A percentile compares a stretch with the other conserved stretches of the same genome.
These are phyloP conservation scores for Lagothrix lagotricha DNA, from an alignment of 2,797 vertebrate species.

Conservation along the genomic window DNA sequence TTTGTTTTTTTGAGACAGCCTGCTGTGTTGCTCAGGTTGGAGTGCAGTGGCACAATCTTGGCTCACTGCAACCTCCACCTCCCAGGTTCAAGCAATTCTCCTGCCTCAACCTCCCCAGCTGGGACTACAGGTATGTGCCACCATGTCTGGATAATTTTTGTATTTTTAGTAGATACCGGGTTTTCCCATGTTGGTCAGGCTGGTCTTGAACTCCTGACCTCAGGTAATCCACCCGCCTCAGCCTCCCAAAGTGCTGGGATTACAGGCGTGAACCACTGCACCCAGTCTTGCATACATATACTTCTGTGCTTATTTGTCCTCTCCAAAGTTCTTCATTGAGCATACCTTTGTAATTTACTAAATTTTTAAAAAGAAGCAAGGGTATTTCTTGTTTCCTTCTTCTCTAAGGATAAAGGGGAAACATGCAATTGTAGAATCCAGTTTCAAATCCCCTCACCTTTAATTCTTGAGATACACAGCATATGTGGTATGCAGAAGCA, in stretches of 20 bases:
- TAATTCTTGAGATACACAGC: background rate
- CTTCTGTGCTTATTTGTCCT: background rate
- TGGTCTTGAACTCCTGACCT: background rate
- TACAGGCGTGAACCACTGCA: background rate
- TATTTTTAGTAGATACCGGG: background rate
- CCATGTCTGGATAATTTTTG: background rate
- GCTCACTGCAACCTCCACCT: background rate
- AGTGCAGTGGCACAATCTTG: accelerated
- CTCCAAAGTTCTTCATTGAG: background rate
- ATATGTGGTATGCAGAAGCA: background rate
- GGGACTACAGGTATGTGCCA: background rate
- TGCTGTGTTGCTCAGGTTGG: background rate
- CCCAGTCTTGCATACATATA: background rate
- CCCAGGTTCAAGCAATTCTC: background rate
- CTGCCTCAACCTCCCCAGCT: background rate
- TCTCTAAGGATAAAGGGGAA: background rate
- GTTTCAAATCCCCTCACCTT: background rate
- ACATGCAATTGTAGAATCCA: background rate
- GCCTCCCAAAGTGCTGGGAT: background rate
- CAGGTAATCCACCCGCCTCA: background rate
- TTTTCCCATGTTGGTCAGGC: background rate
- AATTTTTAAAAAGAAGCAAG: background rate
- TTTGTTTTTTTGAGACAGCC: background rate
- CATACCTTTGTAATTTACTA: background rate
- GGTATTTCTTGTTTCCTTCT: background rate